Conservation (phyloP, 2,888 invertebrate genomes). For the Entomobrya proxima region DNA sequence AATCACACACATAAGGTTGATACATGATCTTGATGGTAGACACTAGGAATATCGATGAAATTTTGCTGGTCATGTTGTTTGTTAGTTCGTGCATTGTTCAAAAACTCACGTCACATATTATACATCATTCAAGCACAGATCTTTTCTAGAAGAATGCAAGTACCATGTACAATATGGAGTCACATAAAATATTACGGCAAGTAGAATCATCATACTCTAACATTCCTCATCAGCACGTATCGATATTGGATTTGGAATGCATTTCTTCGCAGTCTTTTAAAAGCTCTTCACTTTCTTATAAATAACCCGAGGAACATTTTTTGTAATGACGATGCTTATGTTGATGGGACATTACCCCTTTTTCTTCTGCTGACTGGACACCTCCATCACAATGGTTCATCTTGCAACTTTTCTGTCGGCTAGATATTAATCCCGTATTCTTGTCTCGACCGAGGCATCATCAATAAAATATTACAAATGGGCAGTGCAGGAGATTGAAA, state of each 20-base stretch:
- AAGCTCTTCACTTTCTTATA: background rate
- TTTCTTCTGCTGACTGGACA: background rate
- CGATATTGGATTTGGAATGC: background rate
- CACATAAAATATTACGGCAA: too few species aligned
- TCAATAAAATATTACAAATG: background rate
- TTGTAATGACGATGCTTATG: slow-evolving; percentile 4
- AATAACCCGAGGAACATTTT: slow-evolving; percentile 1
- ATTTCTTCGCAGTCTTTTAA: background rate
- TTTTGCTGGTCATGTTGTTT: too few species aligned
- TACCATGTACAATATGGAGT: too few species aligned
- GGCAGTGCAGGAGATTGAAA: background rate
- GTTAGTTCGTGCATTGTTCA: too few species aligned
- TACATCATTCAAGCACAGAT: too few species aligned
- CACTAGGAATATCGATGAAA: too few species aligned
- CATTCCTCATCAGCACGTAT: background rate
- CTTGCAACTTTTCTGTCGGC: background rate
- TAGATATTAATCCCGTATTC: slow-evolving; percentile 9
- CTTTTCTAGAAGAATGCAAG: too few species aligned
- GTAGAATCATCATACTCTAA: background rate
- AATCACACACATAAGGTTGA: too few species aligned
- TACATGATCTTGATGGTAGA: too few species aligned
- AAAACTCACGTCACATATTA: too few species aligned
- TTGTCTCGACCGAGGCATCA: background rate
- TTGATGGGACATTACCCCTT: slow-evolving; percentile 7
- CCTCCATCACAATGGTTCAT: background rate